Conservation (phyloP, 2,797 vertebrate genomes). For the Coranthus polyacanthus region DNA sequence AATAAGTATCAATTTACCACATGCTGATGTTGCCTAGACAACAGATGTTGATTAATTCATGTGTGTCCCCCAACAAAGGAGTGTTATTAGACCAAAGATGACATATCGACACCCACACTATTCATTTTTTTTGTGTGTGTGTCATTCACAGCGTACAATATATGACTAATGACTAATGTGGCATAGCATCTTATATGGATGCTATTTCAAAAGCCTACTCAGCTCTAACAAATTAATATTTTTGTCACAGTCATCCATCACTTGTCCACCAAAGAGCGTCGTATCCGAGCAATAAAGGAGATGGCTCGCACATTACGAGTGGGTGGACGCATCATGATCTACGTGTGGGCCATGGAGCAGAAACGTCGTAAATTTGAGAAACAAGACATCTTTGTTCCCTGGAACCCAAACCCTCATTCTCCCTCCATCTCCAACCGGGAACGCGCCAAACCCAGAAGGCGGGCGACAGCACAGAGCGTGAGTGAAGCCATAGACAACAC, state of each 20-base stretch:
- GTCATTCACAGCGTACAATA: slow-evolving; percentile 10
- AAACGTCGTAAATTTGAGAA: slow-evolving; percentile 88
- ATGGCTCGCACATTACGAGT: slow-evolving; percentile 85
- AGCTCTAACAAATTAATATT: slow-evolving; percentile 24
- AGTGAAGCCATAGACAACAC: slow-evolving; percentile 58
- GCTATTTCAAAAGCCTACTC: background rate
- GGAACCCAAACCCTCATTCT: slow-evolving; percentile 82
- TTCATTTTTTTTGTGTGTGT: slow-evolving; percentile 20
- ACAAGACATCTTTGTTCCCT: slow-evolving; percentile 88
- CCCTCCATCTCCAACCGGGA: slow-evolving; percentile 44
- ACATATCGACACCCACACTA: slow-evolving; percentile 29
- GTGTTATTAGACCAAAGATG: slow-evolving; percentile 36
- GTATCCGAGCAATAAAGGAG: slow-evolving; percentile 86
- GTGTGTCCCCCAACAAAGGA: slow-evolving; percentile 34
- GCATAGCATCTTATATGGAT: slow-evolving; percentile 13
- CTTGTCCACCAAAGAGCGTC: slow-evolving; percentile 87
- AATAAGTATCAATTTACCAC: slow-evolving; percentile 57
- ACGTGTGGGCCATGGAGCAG: slow-evolving; percentile 89
- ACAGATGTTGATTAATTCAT: slow-evolving; percentile 58
- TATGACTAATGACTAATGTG: slow-evolving; percentile 25
- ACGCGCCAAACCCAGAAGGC: slow-evolving; percentile 48
- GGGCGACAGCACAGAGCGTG: slow-evolving; percentile 68
- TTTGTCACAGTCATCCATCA: slow-evolving; percentile 84
- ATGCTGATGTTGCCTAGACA: slow-evolving; percentile 59
- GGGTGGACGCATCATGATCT: slow-evolving; percentile 89